These are phyloP conservation scores for Muscicapa striata DNA, from an alignment of 2,797 vertebrate species.

Conservation along the genomic window DNA sequence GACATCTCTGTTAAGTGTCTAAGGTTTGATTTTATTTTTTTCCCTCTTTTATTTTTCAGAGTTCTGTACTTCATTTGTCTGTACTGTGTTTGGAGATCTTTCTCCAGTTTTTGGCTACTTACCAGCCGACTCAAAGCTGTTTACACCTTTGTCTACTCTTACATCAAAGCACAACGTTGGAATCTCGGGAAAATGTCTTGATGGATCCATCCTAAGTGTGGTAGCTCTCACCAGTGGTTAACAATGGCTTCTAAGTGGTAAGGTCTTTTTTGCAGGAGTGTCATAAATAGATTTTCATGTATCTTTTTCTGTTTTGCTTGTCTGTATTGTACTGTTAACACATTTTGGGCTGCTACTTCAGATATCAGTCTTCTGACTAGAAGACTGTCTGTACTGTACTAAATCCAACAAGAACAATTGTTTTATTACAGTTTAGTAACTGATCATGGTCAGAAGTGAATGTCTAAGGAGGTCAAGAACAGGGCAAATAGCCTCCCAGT, in stretches of 20 bases:
- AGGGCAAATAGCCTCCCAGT: not conserved
- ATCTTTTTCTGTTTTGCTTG: not conserved
- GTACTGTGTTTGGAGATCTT: slow-evolving; percentile 12
- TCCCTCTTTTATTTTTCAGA: slow-evolving; percentile 30
- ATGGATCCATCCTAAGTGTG: slow-evolving; percentile 63
- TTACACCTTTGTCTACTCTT: slow-evolving; percentile 8
- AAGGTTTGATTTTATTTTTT: not conserved
- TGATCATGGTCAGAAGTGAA: not conserved
- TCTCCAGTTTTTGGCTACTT: not conserved
- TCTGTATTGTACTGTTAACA: not conserved
- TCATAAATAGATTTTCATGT: not conserved
- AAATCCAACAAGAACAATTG: not conserved
- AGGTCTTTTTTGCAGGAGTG: not conserved
- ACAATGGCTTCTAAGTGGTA: slow-evolving; percentile 75
- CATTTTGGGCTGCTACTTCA: not conserved
- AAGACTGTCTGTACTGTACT: not conserved
- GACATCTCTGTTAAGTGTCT: not conserved
- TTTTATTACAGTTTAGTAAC: not conserved
- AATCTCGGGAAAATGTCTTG: slow-evolving; percentile 48
- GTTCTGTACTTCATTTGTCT: not conserved
- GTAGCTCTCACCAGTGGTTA: slow-evolving; percentile 56
- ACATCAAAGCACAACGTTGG: slow-evolving; percentile 23
- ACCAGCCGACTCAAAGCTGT: not conserved
- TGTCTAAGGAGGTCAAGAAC: not conserved
- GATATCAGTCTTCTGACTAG: not conserved